Conservation (phyloP, 2,888 invertebrate genomes). For the Cyclophora punctaria region DNA sequence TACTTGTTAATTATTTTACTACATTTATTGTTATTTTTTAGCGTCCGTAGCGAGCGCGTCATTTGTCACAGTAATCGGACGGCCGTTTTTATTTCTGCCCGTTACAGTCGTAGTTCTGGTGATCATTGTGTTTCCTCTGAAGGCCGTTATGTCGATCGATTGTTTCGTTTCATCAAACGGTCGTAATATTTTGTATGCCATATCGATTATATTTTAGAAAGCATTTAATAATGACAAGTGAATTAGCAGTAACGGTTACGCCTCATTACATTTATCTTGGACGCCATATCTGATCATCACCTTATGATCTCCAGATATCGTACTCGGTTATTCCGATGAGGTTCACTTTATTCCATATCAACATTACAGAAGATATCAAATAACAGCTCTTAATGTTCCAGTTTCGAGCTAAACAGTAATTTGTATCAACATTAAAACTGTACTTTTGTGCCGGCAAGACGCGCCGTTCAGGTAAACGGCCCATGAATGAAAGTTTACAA, state of each 20-base stretch:
- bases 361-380: no score
- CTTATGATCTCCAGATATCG: no score
- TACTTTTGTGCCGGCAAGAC: neutral
- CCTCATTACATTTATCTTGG: no score
- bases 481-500: constrained; percentile 22
- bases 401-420: neutral
- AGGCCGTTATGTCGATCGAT: constrained; percentile 31
- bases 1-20: neutral
- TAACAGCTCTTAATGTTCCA: no score
- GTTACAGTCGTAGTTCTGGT: constrained; percentile 1
- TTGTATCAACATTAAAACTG: neutral
- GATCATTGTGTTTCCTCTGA: constrained; percentile 8
- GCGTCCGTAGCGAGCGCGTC: neutral
- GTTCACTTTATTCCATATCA: no score
- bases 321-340: no score
- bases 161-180: constrained; percentile 16
- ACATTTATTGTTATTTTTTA: neutral
- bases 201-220: constrained; percentile 28
- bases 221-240: constrained; percentile 4
- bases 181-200: constrained; percentile 15
- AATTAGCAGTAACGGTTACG: no score
- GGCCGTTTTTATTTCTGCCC: constrained; percentile 1
- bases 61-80: constrained; percentile 2
- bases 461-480: constrained; percentile 7
- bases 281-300: no score